Conservation (phyloP, 2,888 invertebrate species). For the Arrhopalites spinosus region DNA sequence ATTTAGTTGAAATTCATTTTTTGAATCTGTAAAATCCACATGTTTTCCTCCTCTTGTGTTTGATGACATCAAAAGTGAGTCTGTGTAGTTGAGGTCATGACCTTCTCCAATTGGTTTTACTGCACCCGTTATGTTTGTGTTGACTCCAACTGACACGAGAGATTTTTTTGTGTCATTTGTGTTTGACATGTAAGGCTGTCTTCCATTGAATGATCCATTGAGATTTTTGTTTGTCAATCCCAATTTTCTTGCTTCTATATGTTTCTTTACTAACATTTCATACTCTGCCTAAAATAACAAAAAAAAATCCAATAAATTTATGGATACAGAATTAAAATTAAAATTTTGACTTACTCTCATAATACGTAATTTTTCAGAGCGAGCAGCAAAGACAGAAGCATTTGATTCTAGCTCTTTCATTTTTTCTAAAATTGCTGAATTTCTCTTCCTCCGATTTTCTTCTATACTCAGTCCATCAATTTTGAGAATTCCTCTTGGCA, state of each 20-base stretch:
- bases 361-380: constrained; percentile 49
- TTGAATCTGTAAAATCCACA: too few species aligned
- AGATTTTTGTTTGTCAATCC: background rate
- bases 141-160: constrained; percentile 21
- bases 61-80: too few species aligned
- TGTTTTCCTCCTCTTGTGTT: too few species aligned
- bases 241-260: background rate
- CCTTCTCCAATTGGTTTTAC: constrained; percentile 9
- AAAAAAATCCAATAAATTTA: background rate
- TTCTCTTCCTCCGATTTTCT: constrained; percentile 39
- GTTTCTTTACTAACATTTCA: constrained; percentile 13
- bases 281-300: constrained; percentile 12
- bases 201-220: background rate
- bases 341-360: constrained; percentile 46
- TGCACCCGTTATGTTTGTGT: constrained; percentile 30
- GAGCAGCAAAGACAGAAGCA: constrained; percentile 49
- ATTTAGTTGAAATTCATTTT: too few species aligned
- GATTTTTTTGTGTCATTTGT: too few species aligned
- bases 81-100: too few species aligned
- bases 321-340: too few species aligned
- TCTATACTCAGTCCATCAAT: constrained; percentile 9
- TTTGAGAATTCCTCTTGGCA: background rate
- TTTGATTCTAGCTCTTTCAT: constrained; percentile 51
- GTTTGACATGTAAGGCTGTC: background rate
- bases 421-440: constrained; percentile 48